Base-by-base conservation (phyloP, 2,888 invertebrate species). In the Cephonodes hylas region DNA sequence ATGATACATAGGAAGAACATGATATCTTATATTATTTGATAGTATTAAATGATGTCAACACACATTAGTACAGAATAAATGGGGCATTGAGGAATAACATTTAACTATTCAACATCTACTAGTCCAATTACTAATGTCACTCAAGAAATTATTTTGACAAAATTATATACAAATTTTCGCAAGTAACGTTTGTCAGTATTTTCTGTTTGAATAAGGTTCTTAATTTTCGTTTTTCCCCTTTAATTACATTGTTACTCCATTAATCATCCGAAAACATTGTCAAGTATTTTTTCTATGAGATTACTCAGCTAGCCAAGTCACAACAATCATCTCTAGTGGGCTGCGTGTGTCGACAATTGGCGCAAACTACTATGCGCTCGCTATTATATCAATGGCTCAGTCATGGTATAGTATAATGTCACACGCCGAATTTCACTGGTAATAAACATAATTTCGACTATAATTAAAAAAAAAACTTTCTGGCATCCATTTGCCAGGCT, bases 361-460 rank as follows among this genome's bases (percentile, higher is more conserved):
- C 75, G 70, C 71, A 75, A 79, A 80, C 66, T 69, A 70, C 74
- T 76, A 77, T 72, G 78, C 66, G 76, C 76, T 77, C 75, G 77
- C 74, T 63, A 68, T 79, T 79, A 76, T 77, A 82, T 79, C 74
- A 76, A 77, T 77, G 72, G 66, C 69, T 69, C 69, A 65, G 66
- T 68, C 70, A 70, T 71, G 25, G 63, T 64, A 31, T 27, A 31
- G 8, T 53, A 8, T 10, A 31, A 10, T 59, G 46, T 59, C 61
- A 62, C 67, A 48, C 63, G 66, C 66, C 65, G 68, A 67, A 65
- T 66, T 58, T 18, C 10, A 20, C 18, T 27, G 15, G 27, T 18
- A 18, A 8, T 31, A 38, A 38, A 38, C 8, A 53, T 18, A 3
- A 10, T 15, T 27, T 27, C 18, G 7, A 7, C 7, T n/a, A 2